A percentile compares a stretch with the other conserved stretches of the same genome.
Evolutionary conservation across 2,797 vertebrate species (phyloP).

Genomic region (Aeoliscus strigatus): DNA sequence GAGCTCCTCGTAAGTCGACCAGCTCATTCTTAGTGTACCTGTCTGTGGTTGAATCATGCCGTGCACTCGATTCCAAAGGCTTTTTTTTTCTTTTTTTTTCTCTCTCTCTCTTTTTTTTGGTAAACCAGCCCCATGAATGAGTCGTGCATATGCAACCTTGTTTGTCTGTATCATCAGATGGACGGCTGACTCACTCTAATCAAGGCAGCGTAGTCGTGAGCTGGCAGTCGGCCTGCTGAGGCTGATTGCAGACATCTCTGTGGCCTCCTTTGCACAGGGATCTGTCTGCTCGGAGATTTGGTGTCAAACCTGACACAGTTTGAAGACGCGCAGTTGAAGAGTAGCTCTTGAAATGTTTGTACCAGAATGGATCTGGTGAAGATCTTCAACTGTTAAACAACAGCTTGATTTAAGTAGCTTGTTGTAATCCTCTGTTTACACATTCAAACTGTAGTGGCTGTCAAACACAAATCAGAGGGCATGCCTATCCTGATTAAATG

Average conservation of each 20-base stretch:
- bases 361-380: not conserved
- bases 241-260: conserved; percentile 44
- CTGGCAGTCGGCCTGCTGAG: conserved; percentile 55
- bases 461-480: too few relatives aligned
- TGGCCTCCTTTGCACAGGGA: conserved; percentile 19
- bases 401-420: not conserved
- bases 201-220: conserved; percentile 61
- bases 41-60: conserved; percentile 1
- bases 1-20: conserved; percentile 86
- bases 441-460: conserved; percentile 7
- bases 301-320: conserved; percentile 27
- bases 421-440: not conserved
- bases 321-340: conserved; percentile 11
- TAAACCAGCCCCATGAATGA: conserved; percentile 49
- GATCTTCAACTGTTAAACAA: not conserved
- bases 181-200: conserved; percentile 66
- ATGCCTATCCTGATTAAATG: too few relatives aligned
- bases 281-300: conserved; percentile 33
- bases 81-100: too few relatives aligned
- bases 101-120: too few relatives aligned
- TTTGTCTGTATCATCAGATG: conserved; percentile 60
- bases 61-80: conserved; percentile 10
- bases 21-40: conserved; percentile 5
- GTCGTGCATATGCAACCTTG: conserved; percentile 34
- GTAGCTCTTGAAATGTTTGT: conserved; percentile 5